phyloP scores from a whole-genome alignment of 1,140 invertebrate species.

The Listronotus oregonensis region DNA sequence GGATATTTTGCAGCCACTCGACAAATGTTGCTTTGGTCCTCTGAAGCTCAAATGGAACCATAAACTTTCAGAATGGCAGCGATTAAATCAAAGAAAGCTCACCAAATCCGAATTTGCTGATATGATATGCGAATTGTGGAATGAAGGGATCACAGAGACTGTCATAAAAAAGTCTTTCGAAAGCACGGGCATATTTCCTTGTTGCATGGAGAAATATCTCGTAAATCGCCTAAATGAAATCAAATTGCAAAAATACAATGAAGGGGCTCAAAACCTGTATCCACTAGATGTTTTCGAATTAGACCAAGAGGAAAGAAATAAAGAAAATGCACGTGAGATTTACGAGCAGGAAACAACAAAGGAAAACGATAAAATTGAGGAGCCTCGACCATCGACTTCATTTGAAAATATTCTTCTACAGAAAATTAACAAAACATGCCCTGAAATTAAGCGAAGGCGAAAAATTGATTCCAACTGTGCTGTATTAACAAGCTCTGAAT shows the following conservation, averaged over 20 bases:
- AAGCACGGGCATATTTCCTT: neutral
- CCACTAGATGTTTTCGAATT: neutral
- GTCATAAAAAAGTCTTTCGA: slow-evolving; percentile 1
- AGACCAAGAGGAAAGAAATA: neutral
- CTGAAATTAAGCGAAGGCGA: no score
- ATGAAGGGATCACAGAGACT: no score
- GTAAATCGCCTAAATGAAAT: neutral
- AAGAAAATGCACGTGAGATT: neutral
- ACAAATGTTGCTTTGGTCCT: neutral
- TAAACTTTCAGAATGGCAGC: neutral
- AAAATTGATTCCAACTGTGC: neutral
- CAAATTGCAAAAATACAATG: no score
- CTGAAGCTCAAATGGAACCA: slow-evolving; percentile 5
- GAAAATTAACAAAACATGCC: neutral
- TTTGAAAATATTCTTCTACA: no score
- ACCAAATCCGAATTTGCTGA: no score
- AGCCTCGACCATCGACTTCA: neutral
- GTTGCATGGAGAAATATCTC: neutral
- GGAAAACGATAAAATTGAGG: neutral
- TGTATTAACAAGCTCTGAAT: neutral
- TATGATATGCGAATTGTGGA: no score
- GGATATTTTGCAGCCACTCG: neutral
- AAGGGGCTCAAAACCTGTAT: neutral
- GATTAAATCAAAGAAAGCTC: no score
- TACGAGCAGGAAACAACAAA: neutral